These are phyloP conservation scores for Adineta ricciae DNA, from an alignment of 2,888 invertebrate genomes.

Conservation along the genomic window DNA sequence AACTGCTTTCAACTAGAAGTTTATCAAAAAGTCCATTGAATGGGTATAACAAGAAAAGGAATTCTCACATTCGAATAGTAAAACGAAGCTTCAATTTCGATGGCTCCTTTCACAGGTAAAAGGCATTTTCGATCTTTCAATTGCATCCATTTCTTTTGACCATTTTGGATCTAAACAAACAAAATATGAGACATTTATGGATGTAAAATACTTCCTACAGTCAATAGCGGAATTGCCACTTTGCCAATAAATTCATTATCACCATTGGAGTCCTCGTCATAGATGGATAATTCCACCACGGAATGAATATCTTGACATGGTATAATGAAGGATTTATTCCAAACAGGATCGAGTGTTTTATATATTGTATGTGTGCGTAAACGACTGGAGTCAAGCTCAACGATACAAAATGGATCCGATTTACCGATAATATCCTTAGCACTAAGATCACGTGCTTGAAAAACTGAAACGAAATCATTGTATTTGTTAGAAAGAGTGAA, in stretches of 20 bases:
- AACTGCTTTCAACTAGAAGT: conserved; percentile 66
- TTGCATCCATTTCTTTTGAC: conserved; percentile 86
- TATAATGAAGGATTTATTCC: conserved; percentile 97
- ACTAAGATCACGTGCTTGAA: conserved; percentile 68
- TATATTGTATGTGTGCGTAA: conserved; percentile 97
- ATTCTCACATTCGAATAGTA: conserved; percentile 76
- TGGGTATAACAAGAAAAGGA: background rate
- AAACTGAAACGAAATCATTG: conserved; percentile 57
- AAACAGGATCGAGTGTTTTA: conserved; percentile 84
- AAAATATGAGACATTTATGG: background rate
- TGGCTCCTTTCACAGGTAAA: conserved; percentile 81
- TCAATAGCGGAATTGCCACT: conserved; percentile 71
- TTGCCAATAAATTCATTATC: conserved; percentile 86
- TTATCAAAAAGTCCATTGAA: background rate
- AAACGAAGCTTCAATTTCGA: conserved; percentile 78
- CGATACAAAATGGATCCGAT: conserved; percentile 93
- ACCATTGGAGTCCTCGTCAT: conserved; percentile 92
- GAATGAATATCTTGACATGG: conserved; percentile 75
- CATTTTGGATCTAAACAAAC: conserved; percentile 61
- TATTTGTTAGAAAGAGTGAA: background rate
- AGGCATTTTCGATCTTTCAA: conserved; percentile 87
- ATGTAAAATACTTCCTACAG: conserved; percentile 41
- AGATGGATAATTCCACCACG: conserved; percentile 83
- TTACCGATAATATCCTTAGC: conserved; percentile 92
- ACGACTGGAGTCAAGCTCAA: conserved; percentile 84